Evolutionary conservation across 2,113 vertebrate genomes (phyloP).

Genomic region (Ciconia stormi): DNA sequence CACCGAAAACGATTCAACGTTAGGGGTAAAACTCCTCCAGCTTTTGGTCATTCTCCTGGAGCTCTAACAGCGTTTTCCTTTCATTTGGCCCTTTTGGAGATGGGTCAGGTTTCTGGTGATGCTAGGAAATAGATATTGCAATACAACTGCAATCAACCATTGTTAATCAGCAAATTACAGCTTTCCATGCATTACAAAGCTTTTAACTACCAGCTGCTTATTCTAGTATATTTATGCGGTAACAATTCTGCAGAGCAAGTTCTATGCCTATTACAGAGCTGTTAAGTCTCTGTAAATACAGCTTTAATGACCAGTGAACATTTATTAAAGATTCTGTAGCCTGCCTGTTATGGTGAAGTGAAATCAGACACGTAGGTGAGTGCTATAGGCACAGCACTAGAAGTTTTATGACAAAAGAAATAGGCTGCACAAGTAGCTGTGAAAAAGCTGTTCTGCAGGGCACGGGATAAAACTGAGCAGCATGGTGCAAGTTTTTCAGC

Average conservation of each 20-base stretch:
- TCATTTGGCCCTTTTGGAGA: background rate
- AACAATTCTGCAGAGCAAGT: conserved; percentile 24
- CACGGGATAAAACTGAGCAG: background rate
- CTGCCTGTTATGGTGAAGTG: background rate
- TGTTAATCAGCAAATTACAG: conserved; percentile 65
- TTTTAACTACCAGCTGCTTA: conserved; percentile 59
- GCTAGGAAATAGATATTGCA: background rate
- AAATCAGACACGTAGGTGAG: background rate
- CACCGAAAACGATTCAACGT: accelerated
- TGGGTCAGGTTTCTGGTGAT: background rate
- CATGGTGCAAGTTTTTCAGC: background rate
- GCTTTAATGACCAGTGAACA: conserved; percentile 4
- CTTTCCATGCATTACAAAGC: conserved; percentile 28
- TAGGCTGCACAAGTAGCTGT: background rate
- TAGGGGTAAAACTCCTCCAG: background rate
- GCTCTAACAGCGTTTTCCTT: background rate
- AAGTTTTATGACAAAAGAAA: background rate
- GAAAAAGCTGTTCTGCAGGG: background rate
- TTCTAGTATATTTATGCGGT: background rate
- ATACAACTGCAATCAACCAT: background rate
- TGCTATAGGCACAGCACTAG: background rate
- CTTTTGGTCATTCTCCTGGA: background rate
- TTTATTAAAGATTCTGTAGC: conserved; percentile 10
- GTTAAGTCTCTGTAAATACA: conserved; percentile 14
- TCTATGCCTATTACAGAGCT: background rate